These are phyloP conservation scores for Drosophila takahashii DNA, from an alignment of 1,140 invertebrate genomes.

Conservation along the genomic window DNA sequence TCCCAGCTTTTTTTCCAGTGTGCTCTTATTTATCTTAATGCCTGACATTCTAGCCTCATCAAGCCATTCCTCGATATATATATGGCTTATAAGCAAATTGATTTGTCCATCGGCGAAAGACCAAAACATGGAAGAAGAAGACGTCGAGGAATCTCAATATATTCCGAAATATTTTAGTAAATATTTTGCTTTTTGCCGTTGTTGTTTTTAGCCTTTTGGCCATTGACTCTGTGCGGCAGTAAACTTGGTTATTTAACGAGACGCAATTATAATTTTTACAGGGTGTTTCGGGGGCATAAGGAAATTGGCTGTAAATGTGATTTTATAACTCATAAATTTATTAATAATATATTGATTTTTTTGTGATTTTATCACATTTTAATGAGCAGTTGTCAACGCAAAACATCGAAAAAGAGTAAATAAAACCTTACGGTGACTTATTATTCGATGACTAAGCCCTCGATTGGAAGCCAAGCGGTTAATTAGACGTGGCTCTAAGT, in stretches of 20 bases:
- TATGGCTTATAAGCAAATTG: conserved; percentile 25
- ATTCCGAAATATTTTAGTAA: conserved; percentile 40
- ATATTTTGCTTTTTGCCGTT: conserved; percentile 25
- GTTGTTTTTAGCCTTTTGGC: conserved; percentile 36
- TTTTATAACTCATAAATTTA: conserved; percentile 41
- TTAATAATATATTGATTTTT: conserved; percentile 21
- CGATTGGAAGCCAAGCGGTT: neutral
- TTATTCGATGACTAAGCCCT: conserved; percentile 1
- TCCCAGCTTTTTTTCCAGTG: conserved; percentile 4
- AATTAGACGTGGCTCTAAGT: neutral
- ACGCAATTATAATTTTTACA: conserved; percentile 25
- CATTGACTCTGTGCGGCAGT: conserved; percentile 35
- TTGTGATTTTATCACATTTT: neutral
- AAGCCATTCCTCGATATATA: neutral
- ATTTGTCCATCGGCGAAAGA: conserved; percentile 27
- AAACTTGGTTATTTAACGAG: conserved; percentile 36
- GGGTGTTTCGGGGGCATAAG: conserved; percentile 19
- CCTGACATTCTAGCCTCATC: conserved; percentile 26
- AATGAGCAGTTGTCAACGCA: conserved; percentile 16
- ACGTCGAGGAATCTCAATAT: conserved; percentile 6
- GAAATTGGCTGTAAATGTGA: conserved; percentile 31
- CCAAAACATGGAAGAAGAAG: conserved; percentile 11
- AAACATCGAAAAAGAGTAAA: neutral
- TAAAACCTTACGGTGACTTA: neutral
- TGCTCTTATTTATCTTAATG: conserved; percentile 16